Conservation (phyloP, 2,113 vertebrate species). For the Donacobius atricapilla region DNA sequence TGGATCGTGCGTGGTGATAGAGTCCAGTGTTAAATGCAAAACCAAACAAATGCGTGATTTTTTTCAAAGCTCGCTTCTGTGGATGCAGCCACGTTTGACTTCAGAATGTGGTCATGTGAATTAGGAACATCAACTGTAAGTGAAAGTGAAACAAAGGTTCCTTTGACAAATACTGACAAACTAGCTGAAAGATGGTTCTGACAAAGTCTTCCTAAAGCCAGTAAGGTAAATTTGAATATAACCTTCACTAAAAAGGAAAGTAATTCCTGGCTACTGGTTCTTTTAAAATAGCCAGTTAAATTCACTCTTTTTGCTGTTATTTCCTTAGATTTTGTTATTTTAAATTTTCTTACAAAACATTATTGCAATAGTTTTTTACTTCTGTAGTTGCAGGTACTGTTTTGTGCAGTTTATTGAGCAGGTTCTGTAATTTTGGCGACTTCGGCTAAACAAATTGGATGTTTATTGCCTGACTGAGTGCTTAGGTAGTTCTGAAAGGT, state of each 20-base stretch:
- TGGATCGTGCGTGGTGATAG: background rate
- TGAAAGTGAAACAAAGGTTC: background rate
- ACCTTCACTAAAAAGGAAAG: background rate
- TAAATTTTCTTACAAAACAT: background rate
- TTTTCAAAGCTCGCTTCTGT: background rate
- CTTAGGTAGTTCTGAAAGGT: background rate
- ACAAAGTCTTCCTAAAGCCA: background rate
- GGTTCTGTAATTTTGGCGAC: background rate
- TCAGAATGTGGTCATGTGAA: background rate
- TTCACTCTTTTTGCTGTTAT: background rate
- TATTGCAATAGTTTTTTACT: background rate
- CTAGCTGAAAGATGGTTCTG: background rate
- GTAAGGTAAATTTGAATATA: background rate
- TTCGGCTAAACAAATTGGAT: background rate
- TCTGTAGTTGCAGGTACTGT: background rate
- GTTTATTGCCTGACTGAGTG: background rate
- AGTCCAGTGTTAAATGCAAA: background rate
- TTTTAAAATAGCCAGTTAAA: background rate
- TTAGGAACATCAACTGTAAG: background rate
- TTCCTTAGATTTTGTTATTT: background rate
- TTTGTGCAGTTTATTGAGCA: background rate
- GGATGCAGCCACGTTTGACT: background rate
- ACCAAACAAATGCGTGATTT: background rate
- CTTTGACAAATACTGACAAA: background rate
- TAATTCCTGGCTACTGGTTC: background rate